phyloP scores from a whole-genome alignment of 2,888 invertebrate species.

The Mesorhabditis spiculigera region DNA sequence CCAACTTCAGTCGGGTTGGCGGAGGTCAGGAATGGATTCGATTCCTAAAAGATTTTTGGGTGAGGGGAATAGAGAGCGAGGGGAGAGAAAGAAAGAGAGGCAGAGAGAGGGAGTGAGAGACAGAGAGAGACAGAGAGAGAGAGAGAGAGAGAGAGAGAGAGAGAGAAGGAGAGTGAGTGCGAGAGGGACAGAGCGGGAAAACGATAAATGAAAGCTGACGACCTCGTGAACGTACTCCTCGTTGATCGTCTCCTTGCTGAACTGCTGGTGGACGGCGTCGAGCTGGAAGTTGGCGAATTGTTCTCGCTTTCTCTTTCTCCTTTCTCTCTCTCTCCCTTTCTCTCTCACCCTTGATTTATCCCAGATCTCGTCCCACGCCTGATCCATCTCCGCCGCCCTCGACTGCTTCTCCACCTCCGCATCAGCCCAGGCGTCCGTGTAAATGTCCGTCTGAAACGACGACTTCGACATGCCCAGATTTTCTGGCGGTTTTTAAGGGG shows the following conservation, averaged over 20 bases:
- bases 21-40: slow-evolving; percentile 28
- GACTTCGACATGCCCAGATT: no score
- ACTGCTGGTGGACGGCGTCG: not conserved
- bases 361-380: slow-evolving; percentile 20
- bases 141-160: no score
- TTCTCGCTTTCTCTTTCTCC: not conserved
- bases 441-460: not conserved
- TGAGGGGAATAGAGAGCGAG: no score
- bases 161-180: no score
- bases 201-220: no score
- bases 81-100: no score
- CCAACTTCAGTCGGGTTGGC: slow-evolving; percentile 32
- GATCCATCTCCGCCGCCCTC: slow-evolving; percentile 10
- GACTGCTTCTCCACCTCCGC: not conserved
- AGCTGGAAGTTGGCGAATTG: not conserved
- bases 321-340: slow-evolving; percentile 15
- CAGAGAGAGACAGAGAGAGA: no score
- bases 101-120: no score
- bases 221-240: not conserved
- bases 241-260: not conserved
- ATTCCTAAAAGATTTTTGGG: slow-evolving; percentile 16
- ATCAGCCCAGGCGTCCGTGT: not conserved
- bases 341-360: slow-evolving; percentile 12
- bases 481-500: not conserved
- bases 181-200: no score